These are phyloP conservation scores for Damaliscus lunatus DNA, from an alignment of 2,113 vertebrate genomes.

Conservation along the genomic window DNA sequence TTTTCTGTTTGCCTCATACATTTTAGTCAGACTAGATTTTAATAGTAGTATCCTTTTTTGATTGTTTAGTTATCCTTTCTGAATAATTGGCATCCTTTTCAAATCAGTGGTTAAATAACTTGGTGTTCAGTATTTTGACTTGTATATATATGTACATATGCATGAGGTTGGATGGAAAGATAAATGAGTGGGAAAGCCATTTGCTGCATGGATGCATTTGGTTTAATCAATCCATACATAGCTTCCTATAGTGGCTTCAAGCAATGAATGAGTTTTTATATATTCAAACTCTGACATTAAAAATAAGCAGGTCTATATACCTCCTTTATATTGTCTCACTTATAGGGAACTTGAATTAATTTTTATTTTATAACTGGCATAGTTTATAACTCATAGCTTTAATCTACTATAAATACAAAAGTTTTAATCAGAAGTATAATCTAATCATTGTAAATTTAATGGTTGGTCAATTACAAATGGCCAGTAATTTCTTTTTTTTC, in stretches of 20 bases:
- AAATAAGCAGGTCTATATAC: constrained; percentile 16
- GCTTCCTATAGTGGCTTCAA: background rate
- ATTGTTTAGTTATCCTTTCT: background rate
- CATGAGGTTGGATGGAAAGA: background rate
- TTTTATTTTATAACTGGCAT: constrained; percentile 65
- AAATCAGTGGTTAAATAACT: background rate
- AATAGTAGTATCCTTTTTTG: background rate
- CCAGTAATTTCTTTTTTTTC: constrained; percentile 68
- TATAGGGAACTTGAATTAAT: constrained; percentile 35
- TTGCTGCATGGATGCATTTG: background rate
- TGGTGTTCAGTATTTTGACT: background rate
- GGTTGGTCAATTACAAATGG: constrained; percentile 81
- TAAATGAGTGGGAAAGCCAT: background rate
- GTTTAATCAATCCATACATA: background rate
- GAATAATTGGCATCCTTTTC: background rate
- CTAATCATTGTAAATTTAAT: constrained; percentile 78
- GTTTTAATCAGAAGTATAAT: constrained; percentile 76
- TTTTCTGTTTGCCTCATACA: background rate
- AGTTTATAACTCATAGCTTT: constrained; percentile 50
- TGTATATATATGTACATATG: background rate
- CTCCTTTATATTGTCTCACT: background rate
- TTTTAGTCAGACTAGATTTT: background rate
- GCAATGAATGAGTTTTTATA: constrained; percentile 14
- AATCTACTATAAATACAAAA: constrained; percentile 71
- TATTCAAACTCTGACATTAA: constrained; percentile 43